Conservation (phyloP, 2,113 vertebrate genomes). For the Alces alces region DNA sequence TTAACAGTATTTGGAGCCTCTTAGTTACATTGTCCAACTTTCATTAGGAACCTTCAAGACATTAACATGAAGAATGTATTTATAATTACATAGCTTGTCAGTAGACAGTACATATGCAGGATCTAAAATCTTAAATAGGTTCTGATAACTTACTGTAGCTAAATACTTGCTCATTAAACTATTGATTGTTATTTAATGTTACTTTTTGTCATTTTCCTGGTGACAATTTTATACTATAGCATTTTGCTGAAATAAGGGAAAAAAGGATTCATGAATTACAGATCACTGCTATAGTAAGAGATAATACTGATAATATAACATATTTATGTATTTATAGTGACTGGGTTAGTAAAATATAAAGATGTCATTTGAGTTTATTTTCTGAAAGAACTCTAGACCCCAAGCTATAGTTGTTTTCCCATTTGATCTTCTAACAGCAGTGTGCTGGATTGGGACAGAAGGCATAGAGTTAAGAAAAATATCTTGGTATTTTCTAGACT, state of each 20-base stretch:
- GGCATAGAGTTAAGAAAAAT: neutral
- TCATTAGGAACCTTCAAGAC: constrained; percentile 42
- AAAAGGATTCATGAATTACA: neutral
- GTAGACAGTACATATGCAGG: neutral
- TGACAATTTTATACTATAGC: neutral
- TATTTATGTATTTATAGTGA: neutral
- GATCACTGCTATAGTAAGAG: neutral
- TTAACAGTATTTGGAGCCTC: constrained; percentile 50
- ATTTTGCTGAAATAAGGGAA: neutral
- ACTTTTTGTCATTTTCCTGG: neutral
- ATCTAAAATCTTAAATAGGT: constrained; percentile 50
- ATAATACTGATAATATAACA: neutral
- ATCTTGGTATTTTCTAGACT: neutral
- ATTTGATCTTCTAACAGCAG: neutral
- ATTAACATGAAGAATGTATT: constrained; percentile 45
- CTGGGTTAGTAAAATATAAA: neutral
- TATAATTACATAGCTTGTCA: constrained; percentile 54
- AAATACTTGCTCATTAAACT: neutral
- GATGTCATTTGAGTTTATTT: neutral
- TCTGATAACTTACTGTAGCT: neutral
- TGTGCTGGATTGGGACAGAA: neutral
- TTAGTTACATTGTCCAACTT: constrained; percentile 44
- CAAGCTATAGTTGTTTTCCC: neutral
- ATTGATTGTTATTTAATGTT: neutral
- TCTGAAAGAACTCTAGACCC: neutral